Percentiles rank a stretch among this genome's conserved stretches.
Evolutionary conservation across 2,888 invertebrate species (phyloP).

Genomic region (Siphlonurus alternatus): DNA sequence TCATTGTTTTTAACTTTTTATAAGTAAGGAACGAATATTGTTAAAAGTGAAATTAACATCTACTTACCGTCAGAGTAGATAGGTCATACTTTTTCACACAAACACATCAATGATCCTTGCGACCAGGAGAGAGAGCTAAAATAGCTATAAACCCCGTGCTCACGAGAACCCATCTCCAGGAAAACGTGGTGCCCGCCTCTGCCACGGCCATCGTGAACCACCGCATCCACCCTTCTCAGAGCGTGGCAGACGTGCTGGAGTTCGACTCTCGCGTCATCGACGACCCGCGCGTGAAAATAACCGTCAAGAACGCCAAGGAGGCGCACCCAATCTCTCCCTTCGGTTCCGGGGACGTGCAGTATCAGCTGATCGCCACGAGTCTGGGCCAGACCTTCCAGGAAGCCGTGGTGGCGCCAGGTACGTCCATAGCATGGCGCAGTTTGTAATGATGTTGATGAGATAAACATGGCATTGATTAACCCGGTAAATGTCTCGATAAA

Average conservation of each 20-base stretch:
- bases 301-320: constrained; percentile 18
- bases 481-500: no score
- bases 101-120: no score
- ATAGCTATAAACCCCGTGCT: not conserved
- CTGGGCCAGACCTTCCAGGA: constrained; percentile 26
- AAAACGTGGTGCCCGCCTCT: constrained; percentile 28
- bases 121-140: not conserved
- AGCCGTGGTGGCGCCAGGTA: constrained; percentile 26
- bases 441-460: no score
- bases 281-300: constrained; percentile 22
- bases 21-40: no score
- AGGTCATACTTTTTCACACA: no score
- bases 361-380: constrained; percentile 25
- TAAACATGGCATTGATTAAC: no score
- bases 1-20: no score
- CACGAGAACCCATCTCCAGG: constrained; percentile 19
- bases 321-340: constrained; percentile 27
- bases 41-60: no score
- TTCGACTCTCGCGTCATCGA: constrained; percentile 20
- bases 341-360: constrained; percentile 25
- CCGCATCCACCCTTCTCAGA: constrained; percentile 29
- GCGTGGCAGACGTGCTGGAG: constrained; percentile 24
- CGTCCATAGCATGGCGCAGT: no score
- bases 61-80: no score
- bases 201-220: constrained; percentile 30